Evolutionary conservation across 2,888 invertebrate species (phyloP).

Genomic region (Drosophila rubida): DNA sequence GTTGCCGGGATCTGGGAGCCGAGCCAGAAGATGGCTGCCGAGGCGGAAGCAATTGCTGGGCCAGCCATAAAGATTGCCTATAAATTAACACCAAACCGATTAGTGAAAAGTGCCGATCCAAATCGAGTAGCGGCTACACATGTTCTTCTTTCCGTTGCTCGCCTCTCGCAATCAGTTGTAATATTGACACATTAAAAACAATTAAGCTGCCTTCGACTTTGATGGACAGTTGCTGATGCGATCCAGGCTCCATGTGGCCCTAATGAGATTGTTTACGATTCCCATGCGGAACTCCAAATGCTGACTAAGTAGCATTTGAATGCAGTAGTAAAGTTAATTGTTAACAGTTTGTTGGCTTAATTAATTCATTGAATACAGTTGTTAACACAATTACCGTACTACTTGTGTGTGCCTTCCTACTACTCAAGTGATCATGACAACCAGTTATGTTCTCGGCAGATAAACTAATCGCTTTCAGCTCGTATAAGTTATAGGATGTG

Average conservation of each 20-base stretch:
- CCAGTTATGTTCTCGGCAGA: not conserved
- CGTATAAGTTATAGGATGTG: no score
- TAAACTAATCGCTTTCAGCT: no score
- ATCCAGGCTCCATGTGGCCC: conserved; percentile 11
- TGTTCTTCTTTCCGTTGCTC: conserved; percentile 11
- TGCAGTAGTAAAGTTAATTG: conserved; percentile 7
- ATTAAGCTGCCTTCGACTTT: conserved; percentile 65
- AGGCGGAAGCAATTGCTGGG: conserved; percentile 74
- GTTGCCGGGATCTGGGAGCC: conserved; percentile 4
- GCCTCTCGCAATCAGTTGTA: conserved; percentile 40
- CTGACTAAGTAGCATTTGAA: conserved; percentile 25
- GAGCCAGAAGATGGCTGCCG: conserved; percentile 69
- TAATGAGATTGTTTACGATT: conserved; percentile 44
- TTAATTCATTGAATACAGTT: conserved; percentile 2
- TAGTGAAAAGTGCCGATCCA: conserved; percentile 77
- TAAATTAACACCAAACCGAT: conserved; percentile 80
- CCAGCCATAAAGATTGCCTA: conserved; percentile 69
- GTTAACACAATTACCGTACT: not conserved
- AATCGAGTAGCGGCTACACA: conserved; percentile 62
- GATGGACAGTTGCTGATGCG: conserved; percentile 48
- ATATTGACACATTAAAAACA: conserved; percentile 76
- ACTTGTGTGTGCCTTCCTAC: not conserved
- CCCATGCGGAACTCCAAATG: conserved; percentile 39
- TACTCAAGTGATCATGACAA: not conserved
- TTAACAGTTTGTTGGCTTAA: conserved; percentile 2